These are phyloP conservation scores for Geodia barretti DNA, from an alignment of 37 sponge, comb jelly and placozoan genomes.

Conservation along the genomic window DNA sequence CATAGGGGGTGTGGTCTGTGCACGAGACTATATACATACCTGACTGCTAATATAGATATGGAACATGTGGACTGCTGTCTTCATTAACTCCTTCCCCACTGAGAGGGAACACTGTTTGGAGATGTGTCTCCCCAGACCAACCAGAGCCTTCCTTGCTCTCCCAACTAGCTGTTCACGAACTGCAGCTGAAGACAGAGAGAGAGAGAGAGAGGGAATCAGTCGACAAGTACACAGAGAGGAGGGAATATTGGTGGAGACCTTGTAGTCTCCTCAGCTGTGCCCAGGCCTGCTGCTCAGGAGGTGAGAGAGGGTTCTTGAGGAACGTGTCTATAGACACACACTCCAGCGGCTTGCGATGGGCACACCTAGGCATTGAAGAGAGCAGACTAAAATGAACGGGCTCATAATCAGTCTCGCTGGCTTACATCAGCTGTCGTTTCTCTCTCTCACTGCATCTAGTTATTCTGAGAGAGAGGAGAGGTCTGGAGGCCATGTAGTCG, in stretches of 20 bases:
- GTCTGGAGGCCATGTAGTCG: constrained; percentile 4
- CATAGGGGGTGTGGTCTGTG: background rate
- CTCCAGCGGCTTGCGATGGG: constrained; percentile 37
- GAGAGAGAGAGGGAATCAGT: background rate
- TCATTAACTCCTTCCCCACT: constrained; percentile 17
- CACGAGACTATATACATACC: constrained; percentile 11
- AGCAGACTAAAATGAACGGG: background rate
- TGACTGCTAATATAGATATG: constrained; percentile 63
- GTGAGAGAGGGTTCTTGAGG: constrained; percentile 1
- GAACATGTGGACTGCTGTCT: constrained; percentile 36
- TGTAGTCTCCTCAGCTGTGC: constrained; percentile 49
- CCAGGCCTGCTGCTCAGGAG: constrained; percentile 21
- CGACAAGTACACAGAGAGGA: background rate
- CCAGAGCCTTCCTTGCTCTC: constrained; percentile 81
- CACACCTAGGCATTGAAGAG: constrained; percentile 23
- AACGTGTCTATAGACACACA: constrained; percentile 6
- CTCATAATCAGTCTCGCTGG: no score
- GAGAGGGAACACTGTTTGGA: background rate
- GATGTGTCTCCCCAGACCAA: constrained; percentile 48
- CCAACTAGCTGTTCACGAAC: constrained; percentile 69
- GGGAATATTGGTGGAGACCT: constrained; percentile 33
- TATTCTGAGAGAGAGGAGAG: constrained; percentile 37
- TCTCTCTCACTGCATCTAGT: constrained; percentile 35
- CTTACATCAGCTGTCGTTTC: constrained; percentile 61
- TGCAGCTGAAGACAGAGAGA: constrained; percentile 44